These are phyloP conservation scores for Chironomus riparius DNA, from an alignment of 2,888 invertebrate species.

Conservation along the genomic window DNA sequence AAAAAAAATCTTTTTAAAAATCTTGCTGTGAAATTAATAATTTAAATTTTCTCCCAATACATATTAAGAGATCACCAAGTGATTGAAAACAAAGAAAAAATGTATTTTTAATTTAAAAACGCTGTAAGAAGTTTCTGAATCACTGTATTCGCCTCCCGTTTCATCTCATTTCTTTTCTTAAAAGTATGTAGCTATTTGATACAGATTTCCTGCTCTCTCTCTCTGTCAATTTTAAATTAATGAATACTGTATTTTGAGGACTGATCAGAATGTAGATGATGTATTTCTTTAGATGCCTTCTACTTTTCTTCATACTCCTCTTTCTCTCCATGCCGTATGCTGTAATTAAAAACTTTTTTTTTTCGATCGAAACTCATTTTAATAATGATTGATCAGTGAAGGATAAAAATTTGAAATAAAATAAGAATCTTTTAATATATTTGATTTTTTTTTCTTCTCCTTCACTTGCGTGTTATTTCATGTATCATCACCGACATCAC, in stretches of 20 bases:
- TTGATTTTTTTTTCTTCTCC: too few species aligned
- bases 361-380: too few species aligned
- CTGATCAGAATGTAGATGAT: slow-evolving; percentile 12
- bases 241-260: slow-evolving; percentile 13
- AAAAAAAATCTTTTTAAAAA: not conserved
- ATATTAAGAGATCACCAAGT: slow-evolving; percentile 21
- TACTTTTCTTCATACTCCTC: not conserved
- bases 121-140: slow-evolving; percentile 21
- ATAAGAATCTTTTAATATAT: too few species aligned
- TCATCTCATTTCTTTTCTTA: not conserved
- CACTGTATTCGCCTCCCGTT: slow-evolving; percentile 3
- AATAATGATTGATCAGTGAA: too few species aligned
- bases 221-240: slow-evolving; percentile 21
- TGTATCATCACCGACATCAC: not conserved
- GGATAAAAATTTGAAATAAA: too few species aligned
- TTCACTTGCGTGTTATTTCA: not conserved
- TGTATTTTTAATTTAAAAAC: slow-evolving; percentile 24
- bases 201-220: slow-evolving; percentile 17
- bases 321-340: not conserved
- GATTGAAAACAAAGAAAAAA: slow-evolving; percentile 17
- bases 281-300: not conserved
- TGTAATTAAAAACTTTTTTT: not conserved
- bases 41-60: not conserved
- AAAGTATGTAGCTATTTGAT: not conserved
- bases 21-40: not conserved